Base-by-base conservation (phyloP, 2,888 invertebrate genomes). In the Cerceris rybyensis region DNA sequence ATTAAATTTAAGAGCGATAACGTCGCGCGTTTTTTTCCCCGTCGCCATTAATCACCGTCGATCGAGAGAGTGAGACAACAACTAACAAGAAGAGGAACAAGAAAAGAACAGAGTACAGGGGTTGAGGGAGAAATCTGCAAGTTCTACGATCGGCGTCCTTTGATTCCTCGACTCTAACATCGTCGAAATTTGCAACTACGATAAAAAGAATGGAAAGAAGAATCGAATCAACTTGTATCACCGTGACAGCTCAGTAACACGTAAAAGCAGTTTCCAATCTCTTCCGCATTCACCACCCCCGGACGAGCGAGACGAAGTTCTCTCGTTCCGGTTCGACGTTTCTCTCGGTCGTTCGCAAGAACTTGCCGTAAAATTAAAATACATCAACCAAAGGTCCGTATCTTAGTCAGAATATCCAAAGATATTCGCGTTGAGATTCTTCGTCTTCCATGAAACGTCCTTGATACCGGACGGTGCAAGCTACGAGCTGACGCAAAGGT, bases 401-500 rank as follows among this genome's bases (percentile, higher is more conserved):
- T 11, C 63, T 50, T 50, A 6, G 63, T 9, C 4, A 50, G 28
- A 8, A 7, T 28, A 28, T 63, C 50, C 46, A 16, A 61, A 6
- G 28, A 28, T 28, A 4, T 28, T 28, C 28, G 28, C 28, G 28
- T 28, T 28, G 1, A 4, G 28, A 28, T 28, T 28, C 28, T 28
- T 4, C 28, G 28, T 4, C 39, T n/a, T 41, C 5, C 41, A 17
- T 61, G 7, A 28, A 28, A 73, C 17, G 55, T 69, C 61, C 17
- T n/a, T 50, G 61, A 58, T 63, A 28, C 28, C 57, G 54, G 49
- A 49, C 61, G 78, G 81, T 65, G 70, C 78, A 71, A 42, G 63
- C 49, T 46, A 50, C 14, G 39, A 55, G 57, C 65, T 55, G 68
- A 61, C 66, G 70, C 55, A 78, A 72, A 72, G 72, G 76, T 78